Conservation (phyloP, 1,140 invertebrate species). For the Aphelenchoides avenae region DNA sequence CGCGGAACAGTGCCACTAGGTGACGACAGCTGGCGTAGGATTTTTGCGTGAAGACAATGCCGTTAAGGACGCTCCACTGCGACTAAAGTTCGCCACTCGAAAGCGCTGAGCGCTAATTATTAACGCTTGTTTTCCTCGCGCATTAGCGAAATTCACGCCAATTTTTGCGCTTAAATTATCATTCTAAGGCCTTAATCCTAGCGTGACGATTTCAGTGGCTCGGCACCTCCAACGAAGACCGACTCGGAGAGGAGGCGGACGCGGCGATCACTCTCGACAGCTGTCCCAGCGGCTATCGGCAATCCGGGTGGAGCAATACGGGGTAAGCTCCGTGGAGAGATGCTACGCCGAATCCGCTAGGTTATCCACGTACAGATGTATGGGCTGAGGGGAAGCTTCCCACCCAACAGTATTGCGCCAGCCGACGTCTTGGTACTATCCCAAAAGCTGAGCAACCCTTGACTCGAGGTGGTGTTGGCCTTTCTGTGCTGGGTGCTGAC, state of each 20-base stretch:
- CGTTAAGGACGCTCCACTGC: neutral
- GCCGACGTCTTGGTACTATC: too few species aligned
- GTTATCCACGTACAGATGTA: constrained; percentile 2
- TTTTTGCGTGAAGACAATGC: neutral
- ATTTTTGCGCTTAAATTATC: neutral
- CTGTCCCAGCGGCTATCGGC: constrained; percentile 20
- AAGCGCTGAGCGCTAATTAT: constrained; percentile 10
- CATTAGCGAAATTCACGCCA: neutral
- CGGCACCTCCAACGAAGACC: neutral
- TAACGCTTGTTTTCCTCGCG: constrained; percentile 5
- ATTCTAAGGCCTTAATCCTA: neutral
- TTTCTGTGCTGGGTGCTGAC: too few species aligned
- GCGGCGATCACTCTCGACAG: constrained; percentile 28
- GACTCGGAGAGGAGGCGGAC: constrained; percentile 2
- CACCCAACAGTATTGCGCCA: too few species aligned
- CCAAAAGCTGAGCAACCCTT: too few species aligned
- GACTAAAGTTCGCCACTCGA: neutral
- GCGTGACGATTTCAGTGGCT: constrained; percentile 15
- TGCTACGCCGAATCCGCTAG: neutral
- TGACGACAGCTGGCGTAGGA: too few species aligned
- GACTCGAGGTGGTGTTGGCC: too few species aligned
- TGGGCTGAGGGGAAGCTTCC: too few species aligned
- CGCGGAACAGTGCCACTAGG: too few species aligned
- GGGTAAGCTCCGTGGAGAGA: constrained; percentile 6
- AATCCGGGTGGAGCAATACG: too few species aligned